A percentile compares a stretch with the other conserved stretches of the same genome.
These are phyloP conservation scores for Eupsilia transversa DNA, from an alignment of 2,888 invertebrate species.

Conservation along the genomic window DNA sequence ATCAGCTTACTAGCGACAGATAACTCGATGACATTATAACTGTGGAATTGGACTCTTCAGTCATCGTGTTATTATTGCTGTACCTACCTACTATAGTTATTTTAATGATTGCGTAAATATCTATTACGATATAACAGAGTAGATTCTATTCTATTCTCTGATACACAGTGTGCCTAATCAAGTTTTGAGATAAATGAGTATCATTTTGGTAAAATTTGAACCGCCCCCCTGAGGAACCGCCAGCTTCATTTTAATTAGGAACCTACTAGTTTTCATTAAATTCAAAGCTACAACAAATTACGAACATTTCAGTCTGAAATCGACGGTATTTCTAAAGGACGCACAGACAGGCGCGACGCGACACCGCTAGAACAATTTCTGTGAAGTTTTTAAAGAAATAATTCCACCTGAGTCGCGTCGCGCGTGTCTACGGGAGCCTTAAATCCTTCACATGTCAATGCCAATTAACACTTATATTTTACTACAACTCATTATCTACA, in stretches of 20 bases:
- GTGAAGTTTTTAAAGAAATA: too few species aligned
- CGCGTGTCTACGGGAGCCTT: too few species aligned
- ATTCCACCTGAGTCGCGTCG: too few species aligned
- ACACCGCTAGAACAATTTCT: too few species aligned
- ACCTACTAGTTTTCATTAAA: neutral
- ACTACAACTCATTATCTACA: neutral
- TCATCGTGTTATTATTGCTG: conserved; percentile 21
- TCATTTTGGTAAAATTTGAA: neutral
- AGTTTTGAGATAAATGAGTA: neutral
- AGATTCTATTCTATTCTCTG: neutral
- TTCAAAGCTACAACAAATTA: too few species aligned
- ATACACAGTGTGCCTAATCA: neutral
- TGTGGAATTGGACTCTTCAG: conserved; percentile 19
- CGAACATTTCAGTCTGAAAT: neutral
- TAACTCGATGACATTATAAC: conserved; percentile 35
- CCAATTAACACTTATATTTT: neutral
- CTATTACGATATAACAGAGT: neutral
- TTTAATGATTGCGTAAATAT: conserved; percentile 6
- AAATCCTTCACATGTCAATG: neutral
- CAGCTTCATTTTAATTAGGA: neutral
- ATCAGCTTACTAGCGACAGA: conserved; percentile 34
- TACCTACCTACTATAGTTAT: neutral
- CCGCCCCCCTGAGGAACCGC: neutral
- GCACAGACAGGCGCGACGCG: too few species aligned
- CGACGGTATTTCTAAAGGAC: too few species aligned